Evolutionary conservation across 2,888 invertebrate species (phyloP).

Genomic region (Caenorhabditis sp.): DNA sequence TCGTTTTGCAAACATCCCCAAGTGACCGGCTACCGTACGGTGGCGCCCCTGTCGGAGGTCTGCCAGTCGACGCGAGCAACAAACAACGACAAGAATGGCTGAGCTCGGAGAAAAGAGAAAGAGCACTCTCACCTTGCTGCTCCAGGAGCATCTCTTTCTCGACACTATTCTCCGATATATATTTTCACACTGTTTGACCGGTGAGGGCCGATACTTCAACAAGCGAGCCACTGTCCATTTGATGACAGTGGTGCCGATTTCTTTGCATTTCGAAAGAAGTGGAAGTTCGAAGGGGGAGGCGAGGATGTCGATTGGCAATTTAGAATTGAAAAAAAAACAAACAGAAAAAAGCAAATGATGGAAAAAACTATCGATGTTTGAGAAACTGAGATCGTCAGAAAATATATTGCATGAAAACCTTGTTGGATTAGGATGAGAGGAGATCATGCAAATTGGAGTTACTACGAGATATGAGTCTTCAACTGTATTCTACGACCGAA

Average conservation of each 20-base stretch:
- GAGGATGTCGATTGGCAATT: conserved; percentile 42
- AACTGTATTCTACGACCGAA: too few species aligned
- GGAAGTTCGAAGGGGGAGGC: neutral
- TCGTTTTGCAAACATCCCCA: conserved; percentile 63
- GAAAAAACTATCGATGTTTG: conserved; percentile 3
- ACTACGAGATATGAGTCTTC: too few species aligned
- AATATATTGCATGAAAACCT: neutral
- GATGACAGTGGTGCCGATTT: conserved; percentile 51
- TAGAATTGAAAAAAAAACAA: conserved; percentile 22
- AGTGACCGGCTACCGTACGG: conserved; percentile 65
- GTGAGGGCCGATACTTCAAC: conserved; percentile 65
- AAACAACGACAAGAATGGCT: conserved; percentile 65
- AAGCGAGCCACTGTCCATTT: conserved; percentile 45
- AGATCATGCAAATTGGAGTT: neutral
- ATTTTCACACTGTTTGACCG: conserved; percentile 70
- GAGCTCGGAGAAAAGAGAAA: neutral
- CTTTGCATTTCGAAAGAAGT: conserved; percentile 32
- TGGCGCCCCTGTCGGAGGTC: conserved; percentile 18
- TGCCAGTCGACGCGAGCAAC: conserved; percentile 61
- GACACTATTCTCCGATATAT: conserved; percentile 32
- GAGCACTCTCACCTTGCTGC: conserved; percentile 36
- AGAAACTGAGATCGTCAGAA: neutral
- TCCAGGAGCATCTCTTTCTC: conserved; percentile 25
- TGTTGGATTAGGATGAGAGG: neutral
- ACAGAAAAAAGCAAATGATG: neutral